Conservation (phyloP, 2,113 vertebrate genomes). For the Ancistrus triradiatus region DNA sequence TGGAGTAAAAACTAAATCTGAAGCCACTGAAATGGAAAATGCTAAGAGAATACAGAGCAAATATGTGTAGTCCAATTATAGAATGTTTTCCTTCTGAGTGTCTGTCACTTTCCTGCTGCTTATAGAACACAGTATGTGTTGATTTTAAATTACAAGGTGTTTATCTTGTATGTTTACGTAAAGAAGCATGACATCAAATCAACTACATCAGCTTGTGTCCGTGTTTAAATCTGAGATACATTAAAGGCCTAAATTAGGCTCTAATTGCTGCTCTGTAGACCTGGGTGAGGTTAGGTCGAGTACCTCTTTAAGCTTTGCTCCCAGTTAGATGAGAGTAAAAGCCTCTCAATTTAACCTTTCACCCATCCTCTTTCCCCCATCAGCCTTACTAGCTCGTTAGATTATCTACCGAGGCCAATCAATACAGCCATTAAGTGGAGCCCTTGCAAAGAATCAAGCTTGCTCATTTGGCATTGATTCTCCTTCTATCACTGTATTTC, state of each 20-base stretch:
- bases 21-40: too few species aligned
- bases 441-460: constrained; percentile 43
- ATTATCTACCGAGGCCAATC: constrained; percentile 50
- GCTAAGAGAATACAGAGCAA: too few species aligned
- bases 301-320: constrained; percentile 26
- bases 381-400: constrained; percentile 51
- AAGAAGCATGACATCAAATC: too few species aligned
- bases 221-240: neutral
- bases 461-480: constrained; percentile 29
- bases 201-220: too few species aligned
- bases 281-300: constrained; percentile 22
- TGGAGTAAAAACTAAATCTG: neutral
- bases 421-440: constrained; percentile 53
- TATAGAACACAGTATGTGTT: too few species aligned
- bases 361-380: constrained; percentile 37
- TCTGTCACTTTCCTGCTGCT: too few species aligned
- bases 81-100: too few species aligned
- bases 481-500: too few species aligned
- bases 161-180: too few species aligned
- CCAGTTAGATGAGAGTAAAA: constrained; percentile 38
- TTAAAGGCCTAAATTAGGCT: constrained; percentile 13
- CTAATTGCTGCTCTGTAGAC: constrained; percentile 31
- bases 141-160: too few species aligned
- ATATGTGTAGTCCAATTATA: too few species aligned
- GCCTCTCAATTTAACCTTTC: constrained; percentile 47